These are phyloP conservation scores for Cryptosula pallasiana DNA, from an alignment of 2,888 invertebrate genomes.

Conservation along the genomic window DNA sequence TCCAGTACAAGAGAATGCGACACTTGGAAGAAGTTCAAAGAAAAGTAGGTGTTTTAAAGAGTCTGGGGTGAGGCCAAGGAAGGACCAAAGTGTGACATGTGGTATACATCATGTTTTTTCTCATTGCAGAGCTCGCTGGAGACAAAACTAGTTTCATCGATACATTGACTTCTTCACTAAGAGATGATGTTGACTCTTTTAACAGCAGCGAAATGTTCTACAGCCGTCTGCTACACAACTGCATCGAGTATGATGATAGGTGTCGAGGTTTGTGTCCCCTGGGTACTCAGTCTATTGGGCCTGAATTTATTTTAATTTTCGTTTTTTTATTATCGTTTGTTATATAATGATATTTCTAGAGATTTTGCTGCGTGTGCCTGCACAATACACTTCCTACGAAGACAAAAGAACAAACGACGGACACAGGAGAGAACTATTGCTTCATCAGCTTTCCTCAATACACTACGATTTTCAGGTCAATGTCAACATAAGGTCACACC, in stretches of 20 bases:
- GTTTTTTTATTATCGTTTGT: no score
- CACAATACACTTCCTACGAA: no score
- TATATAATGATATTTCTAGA: no score
- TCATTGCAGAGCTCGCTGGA: no score
- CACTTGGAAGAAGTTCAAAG: neutral
- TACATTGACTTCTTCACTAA: neutral
- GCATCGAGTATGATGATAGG: neutral
- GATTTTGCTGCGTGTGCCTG: no score
- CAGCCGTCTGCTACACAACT: neutral
- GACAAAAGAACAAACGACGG: neutral
- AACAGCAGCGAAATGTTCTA: neutral
- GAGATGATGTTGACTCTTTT: neutral
- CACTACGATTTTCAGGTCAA: neutral
- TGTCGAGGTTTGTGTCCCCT: no score
- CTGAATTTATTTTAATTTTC: no score
- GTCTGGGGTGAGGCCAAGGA: no score
- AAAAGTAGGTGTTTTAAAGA: neutral
- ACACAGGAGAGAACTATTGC: constrained; percentile 14
- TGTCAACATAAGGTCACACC: neutral
- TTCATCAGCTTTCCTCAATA: constrained; percentile 18
- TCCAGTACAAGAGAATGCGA: neutral
- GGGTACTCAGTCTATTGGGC: no score
- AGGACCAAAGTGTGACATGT: no score
- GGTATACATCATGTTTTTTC: no score
- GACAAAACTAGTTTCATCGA: no score